A percentile compares a stretch with the other conserved stretches of the same genome.
phyloP scores from a whole-genome alignment of 2,113 vertebrate genomes.

The Apteryx mantelli region DNA sequence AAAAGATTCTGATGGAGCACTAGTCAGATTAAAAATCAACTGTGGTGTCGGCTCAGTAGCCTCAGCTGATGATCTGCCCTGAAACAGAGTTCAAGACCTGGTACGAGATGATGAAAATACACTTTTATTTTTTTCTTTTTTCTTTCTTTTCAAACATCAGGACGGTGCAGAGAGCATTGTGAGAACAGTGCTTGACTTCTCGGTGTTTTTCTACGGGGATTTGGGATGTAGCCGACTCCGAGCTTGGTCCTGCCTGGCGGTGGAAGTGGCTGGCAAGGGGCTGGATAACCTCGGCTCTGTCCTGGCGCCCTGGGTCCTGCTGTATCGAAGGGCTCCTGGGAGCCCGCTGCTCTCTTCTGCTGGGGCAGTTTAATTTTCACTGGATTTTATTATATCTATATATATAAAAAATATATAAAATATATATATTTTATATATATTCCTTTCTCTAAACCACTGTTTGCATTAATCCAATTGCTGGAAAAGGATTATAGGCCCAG shows the following conservation, averaged over 20 bases:
- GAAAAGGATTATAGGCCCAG: conserved; percentile 36
- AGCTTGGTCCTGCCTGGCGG: neutral
- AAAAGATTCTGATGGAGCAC: no score
- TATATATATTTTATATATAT: no score
- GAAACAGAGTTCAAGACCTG: neutral
- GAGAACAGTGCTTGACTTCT: neutral
- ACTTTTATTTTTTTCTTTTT: neutral
- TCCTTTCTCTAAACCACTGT: neutral
- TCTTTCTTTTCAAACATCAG: no score
- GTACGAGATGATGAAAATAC: neutral
- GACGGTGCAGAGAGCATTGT: neutral
- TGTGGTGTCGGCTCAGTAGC: no score
- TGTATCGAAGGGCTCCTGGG: neutral
- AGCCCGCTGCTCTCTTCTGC: neutral
- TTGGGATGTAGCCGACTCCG: accelerated
- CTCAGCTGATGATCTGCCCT: neutral
- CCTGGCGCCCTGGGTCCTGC: accelerated
- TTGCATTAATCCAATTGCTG: conserved; percentile 62
- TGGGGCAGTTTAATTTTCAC: neutral
- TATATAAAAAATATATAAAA: neutral
- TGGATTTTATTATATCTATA: neutral
- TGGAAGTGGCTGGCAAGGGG: neutral
- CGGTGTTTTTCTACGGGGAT: neutral
- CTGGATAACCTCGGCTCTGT: neutral
- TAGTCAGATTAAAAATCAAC: no score